Evolutionary conservation across 2,113 vertebrate genomes (phyloP), one percentile per base, ranked within the genome.

Genomic region (Butastur rufipennis): DNA sequence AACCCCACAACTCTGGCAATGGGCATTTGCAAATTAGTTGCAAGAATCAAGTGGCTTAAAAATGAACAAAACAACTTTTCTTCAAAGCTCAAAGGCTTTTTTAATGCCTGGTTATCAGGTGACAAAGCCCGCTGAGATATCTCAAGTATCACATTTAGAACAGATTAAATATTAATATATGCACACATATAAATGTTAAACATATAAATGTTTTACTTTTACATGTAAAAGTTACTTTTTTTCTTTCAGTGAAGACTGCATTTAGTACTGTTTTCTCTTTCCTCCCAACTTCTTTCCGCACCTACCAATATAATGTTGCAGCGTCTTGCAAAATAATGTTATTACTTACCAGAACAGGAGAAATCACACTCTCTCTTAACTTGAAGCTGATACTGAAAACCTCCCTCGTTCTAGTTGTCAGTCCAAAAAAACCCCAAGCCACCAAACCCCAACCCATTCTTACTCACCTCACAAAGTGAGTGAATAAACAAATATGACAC

Each of bases 321-420:
- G 25, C 10, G 77, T 56, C 56, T 59, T 90, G 62, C 73, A 91
- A 95, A 93, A 67, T n/a, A 89, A n/a, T 47, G 6, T 67, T 45
- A n/a, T 75, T 91, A 95, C 91, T 97, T 77, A 96, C 91, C 94
- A 87, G 83, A 74, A 62, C 17, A 75, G 83, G 56, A 91, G 89
- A 93, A 92, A 80, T 91, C 86, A 87, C 80, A 85, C 14, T 36
- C 86, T 88, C 31, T 71, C 68, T 95, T 73, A 94, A 66, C 40
- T 52, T 78, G 62, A 81, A 79, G 77, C 31, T 73, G 70, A 50
- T 26, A 95, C 56, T 52, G 56, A 84, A 94, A 86, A 42, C 66
- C 13, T 43, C 50, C 43, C 82, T 59, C 42, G 58, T 75, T 61
- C 77, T 82, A 82, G 48, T 91, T 86, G 34, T 65, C 56, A 73